These are phyloP conservation scores for Tenthredo notha DNA, from an alignment of 2,888 invertebrate species.

Conservation along the genomic window DNA sequence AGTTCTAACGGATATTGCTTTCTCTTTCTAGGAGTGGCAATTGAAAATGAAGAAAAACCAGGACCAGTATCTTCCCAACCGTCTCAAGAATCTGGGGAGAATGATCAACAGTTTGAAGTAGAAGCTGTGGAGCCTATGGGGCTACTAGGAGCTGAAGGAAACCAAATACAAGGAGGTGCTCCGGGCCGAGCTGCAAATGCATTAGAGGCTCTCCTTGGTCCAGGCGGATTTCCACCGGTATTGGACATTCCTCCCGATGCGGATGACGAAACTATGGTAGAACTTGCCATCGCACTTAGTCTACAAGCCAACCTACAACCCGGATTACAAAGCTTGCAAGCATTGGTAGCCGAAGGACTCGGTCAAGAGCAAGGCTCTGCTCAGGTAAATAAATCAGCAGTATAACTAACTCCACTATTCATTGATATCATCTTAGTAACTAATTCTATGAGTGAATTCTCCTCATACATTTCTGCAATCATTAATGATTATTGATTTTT, in stretches of 20 bases:
- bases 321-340: slow-evolving; percentile 79
- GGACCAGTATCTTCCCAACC: slow-evolving; percentile 69
- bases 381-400: slow-evolving; percentile 58
- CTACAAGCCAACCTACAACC: slow-evolving; percentile 82
- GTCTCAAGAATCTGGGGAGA: slow-evolving; percentile 78
- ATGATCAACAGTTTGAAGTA: slow-evolving; percentile 82
- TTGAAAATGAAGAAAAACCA: slow-evolving; percentile 74
- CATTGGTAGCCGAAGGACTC: slow-evolving; percentile 73
- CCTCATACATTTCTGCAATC: not conserved
- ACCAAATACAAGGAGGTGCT: slow-evolving; percentile 65
- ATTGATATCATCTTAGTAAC: not conserved
- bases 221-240: slow-evolving; percentile 87
- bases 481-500: not conserved
- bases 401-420: not conserved
- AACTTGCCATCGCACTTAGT: slow-evolving; percentile 96
- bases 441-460: not conserved
- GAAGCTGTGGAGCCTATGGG: slow-evolving; percentile 83
- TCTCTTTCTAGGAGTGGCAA: slow-evolving; percentile 61
- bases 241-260: slow-evolving; percentile 96
- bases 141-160: slow-evolving; percentile 80
- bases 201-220: slow-evolving; percentile 78
- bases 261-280: slow-evolving; percentile 98
- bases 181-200: slow-evolving; percentile 70
- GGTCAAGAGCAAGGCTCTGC: slow-evolving; percentile 69
- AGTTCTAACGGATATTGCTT: not conserved